These are phyloP conservation scores for Caenorhabditis sp. DNA, from an alignment of 2,888 invertebrate genomes.

Conservation along the genomic window DNA sequence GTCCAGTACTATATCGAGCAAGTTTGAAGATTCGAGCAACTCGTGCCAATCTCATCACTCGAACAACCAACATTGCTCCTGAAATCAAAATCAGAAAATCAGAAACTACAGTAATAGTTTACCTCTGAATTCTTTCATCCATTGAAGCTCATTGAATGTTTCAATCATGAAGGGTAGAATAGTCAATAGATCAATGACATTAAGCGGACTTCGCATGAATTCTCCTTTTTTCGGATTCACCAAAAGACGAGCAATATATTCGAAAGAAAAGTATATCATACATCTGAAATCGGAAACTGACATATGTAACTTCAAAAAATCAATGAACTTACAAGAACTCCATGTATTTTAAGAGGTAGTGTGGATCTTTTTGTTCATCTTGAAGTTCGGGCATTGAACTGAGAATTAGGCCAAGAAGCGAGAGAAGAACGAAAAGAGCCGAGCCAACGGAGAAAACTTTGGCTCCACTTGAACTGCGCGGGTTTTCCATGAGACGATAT, in stretches of 20 bases:
- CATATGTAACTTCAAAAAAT: not conserved
- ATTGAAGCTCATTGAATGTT: slow-evolving; percentile 53
- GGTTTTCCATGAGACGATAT: slow-evolving; percentile 65
- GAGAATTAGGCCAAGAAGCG: slow-evolving; percentile 64
- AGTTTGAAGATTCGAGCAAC: slow-evolving; percentile 68
- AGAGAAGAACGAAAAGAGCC: slow-evolving; percentile 65
- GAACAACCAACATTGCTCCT: slow-evolving; percentile 68
- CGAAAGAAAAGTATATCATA: slow-evolving; percentile 68
- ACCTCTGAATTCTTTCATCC: slow-evolving; percentile 62
- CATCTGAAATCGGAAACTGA: slow-evolving; percentile 48
- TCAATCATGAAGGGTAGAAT: slow-evolving; percentile 61
- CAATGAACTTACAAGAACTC: slow-evolving; percentile 27
- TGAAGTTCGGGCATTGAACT: slow-evolving; percentile 69
- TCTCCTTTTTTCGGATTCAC: slow-evolving; percentile 62
- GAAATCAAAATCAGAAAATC: not conserved
- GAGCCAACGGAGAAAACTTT: slow-evolving; percentile 66
- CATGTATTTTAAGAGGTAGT: slow-evolving; percentile 35
- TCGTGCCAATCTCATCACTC: slow-evolving; percentile 65
- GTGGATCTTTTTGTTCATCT: slow-evolving; percentile 58
- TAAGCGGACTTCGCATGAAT: slow-evolving; percentile 63
- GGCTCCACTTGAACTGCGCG: slow-evolving; percentile 59
- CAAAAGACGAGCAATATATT: slow-evolving; percentile 61
- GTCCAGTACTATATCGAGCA: slow-evolving; percentile 63
- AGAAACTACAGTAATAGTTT: not conserved
- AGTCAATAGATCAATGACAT: slow-evolving; percentile 67